Evolutionary conservation across 2,888 invertebrate genomes (phyloP), one percentile per base, ranked within the genome.

Genomic region (Druceiella hillmani): DNA sequence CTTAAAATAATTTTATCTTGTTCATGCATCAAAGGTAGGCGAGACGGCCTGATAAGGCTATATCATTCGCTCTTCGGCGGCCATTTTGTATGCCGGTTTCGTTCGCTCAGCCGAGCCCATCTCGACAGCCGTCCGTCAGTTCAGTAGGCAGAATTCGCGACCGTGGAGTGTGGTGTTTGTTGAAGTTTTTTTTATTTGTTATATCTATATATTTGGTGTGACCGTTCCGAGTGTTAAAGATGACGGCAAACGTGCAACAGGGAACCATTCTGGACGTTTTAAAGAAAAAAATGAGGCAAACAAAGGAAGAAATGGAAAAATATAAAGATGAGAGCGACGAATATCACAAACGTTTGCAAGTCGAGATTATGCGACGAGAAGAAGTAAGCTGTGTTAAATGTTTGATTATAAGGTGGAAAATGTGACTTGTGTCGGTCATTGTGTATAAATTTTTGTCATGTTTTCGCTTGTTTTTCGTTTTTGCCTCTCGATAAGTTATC

Each of bases 271-370:
- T 98, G 68, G 94, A 95, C 74, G 92, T 94, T 61, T 81, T 98
- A 61, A 98, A 98, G 82, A 94, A 95, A 82, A 99, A 98, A 83
- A 98, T 98, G 97, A 83, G 93, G 56, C 92, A 93, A 74, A 91
- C 95, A 57, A 94, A 95, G 76, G 94, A 95, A 70, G 98, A 98
- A 78, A 90, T 95, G 85, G 98, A 98, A 70, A 87, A 90, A 72
- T 92, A 91, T 76, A 94, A 91, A 76, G 97, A 98, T 72, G 92
- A 93, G 68, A 90, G 91, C 68, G 95, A 95, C 71, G 92, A 93
- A 71, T 89, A 85, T 67, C 89, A 91, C 72, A 88, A 92, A 78
- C 86, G 91, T 68, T 79, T 93, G 65, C 92, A 93, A 76, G 81
- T 88, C 65, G 95, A 95, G 81, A 81, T 90, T 67, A 87, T 91